Percentiles rank a stretch among this genome's conserved stretches.
These are phyloP conservation scores for Zoanthus sansibaricus DNA, from an alignment of 92 coral and sea anemone species.

Conservation along the genomic window DNA sequence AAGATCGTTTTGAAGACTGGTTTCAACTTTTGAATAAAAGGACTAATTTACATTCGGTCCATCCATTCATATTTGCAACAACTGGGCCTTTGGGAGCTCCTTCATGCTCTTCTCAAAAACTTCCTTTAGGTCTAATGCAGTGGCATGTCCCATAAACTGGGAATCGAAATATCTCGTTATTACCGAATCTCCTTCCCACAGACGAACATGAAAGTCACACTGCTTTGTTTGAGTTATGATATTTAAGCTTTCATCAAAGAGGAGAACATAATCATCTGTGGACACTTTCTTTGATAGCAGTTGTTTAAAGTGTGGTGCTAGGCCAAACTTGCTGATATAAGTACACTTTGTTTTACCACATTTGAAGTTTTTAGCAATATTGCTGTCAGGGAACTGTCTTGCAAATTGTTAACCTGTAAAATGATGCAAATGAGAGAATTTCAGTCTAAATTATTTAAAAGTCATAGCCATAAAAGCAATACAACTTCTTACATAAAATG, in stretches of 20 bases:
- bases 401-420: constrained; percentile 42
- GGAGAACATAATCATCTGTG: constrained; percentile 52
- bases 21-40: constrained; percentile 29
- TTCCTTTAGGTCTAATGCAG: constrained; percentile 41
- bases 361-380: constrained; percentile 41
- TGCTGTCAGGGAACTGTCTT: constrained; percentile 36
- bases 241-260: constrained; percentile 59
- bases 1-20: constrained; percentile 2
- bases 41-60: constrained; percentile 17
- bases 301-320: constrained; percentile 43
- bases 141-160: constrained; percentile 56
- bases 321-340: constrained; percentile 43
- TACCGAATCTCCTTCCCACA: constrained; percentile 46
- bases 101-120: constrained; percentile 33
- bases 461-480: no score
- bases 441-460: not conserved
- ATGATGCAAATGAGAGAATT: constrained; percentile 17
- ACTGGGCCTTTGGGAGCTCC: constrained; percentile 30
- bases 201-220: constrained; percentile 38
- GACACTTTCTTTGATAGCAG: constrained; percentile 47
- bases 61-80: constrained; percentile 24
- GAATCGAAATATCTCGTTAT: constrained; percentile 25
- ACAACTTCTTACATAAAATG: no score
- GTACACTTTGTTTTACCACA: constrained; percentile 39
- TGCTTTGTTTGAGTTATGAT: constrained; percentile 41